These are phyloP conservation scores for Macrobrachium rosenbergii DNA, from an alignment of 1,140 invertebrate genomes.

Conservation along the genomic window DNA sequence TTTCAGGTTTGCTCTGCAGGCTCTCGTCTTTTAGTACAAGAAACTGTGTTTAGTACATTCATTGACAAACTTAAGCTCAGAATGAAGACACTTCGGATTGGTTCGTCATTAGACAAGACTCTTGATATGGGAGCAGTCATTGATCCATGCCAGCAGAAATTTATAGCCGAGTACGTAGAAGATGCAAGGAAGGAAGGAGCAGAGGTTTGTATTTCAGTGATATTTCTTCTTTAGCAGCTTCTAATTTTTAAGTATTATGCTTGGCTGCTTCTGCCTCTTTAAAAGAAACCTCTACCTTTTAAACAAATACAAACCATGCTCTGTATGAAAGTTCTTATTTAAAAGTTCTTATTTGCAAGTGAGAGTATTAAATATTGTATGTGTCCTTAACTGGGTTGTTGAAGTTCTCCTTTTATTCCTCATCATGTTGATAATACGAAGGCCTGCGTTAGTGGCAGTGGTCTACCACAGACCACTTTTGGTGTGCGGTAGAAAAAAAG, in stretches of 20 bases:
- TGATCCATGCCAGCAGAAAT: slow-evolving; percentile 68
- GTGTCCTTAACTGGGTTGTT: no score
- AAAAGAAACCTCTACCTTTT: neutral
- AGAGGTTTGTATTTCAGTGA: slow-evolving; percentile 68
- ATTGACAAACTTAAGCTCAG: slow-evolving; percentile 72
- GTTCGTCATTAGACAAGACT: slow-evolving; percentile 72
- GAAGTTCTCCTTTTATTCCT: no score
- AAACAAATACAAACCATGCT: no score
- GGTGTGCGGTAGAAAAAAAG: no score
- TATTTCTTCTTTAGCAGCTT: neutral
- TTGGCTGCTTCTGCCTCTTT: neutral
- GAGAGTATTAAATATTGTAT: no score
- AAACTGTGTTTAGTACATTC: slow-evolving; percentile 73
- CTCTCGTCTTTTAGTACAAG: slow-evolving; percentile 74
- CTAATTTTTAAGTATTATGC: neutral
- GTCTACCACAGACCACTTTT: no score
- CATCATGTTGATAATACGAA: no score
- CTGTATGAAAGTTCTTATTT: neutral
- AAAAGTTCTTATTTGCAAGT: no score
- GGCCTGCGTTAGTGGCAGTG: no score
- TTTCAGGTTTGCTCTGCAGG: slow-evolving; percentile 74
- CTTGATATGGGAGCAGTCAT: slow-evolving; percentile 71
- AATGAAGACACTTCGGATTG: slow-evolving; percentile 70
- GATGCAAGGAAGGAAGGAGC: slow-evolving; percentile 71
- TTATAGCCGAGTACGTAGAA: slow-evolving; percentile 70